phyloP scores from a whole-genome alignment of 2,888 invertebrate species.

The Alentia gelatinosa region DNA sequence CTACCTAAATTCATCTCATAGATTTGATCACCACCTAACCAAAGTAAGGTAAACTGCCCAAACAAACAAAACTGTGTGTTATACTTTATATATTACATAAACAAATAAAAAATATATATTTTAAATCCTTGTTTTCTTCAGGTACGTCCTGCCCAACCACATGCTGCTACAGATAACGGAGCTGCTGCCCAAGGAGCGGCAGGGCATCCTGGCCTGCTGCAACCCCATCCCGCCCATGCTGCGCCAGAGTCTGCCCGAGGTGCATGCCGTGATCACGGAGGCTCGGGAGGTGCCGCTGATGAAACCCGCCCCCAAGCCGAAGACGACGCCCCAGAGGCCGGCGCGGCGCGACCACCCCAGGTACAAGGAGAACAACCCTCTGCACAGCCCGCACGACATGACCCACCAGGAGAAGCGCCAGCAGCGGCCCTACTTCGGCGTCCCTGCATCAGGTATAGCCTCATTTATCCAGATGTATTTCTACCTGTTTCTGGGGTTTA shows the following conservation, averaged over 20 bases:
- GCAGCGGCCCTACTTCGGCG: neutral
- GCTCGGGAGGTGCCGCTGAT: neutral
- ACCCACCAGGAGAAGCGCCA: conserved; percentile 25
- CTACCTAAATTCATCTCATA: no score
- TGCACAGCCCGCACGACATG: conserved; percentile 56
- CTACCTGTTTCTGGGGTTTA: no score
- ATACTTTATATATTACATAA: neutral
- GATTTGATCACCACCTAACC: no score
- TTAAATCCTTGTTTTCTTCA: conserved; percentile 76
- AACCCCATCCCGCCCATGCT: conserved; percentile 93
- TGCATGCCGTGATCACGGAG: neutral
- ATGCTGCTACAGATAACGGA: conserved; percentile 96
- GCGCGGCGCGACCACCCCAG: conserved; percentile 45
- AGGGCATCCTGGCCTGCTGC: conserved; percentile 95
- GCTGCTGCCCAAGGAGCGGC: conserved; percentile 91
- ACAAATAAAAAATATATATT: no score
- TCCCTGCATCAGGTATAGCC: conserved; percentile 28
- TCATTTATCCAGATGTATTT: no score
- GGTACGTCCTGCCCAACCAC: conserved; percentile 96
- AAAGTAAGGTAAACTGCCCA: no score
- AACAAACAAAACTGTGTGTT: no score
- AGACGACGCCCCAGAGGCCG: neutral
- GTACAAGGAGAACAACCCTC: conserved; percentile 48
- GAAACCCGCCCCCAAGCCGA: neutral
- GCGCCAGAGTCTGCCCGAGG: conserved; percentile 83